A percentile compares a stretch with the other conserved stretches of the same genome.
These are phyloP conservation scores for Manis crassicaudata DNA, from an alignment of 2,797 vertebrate genomes.

Conservation along the genomic window DNA sequence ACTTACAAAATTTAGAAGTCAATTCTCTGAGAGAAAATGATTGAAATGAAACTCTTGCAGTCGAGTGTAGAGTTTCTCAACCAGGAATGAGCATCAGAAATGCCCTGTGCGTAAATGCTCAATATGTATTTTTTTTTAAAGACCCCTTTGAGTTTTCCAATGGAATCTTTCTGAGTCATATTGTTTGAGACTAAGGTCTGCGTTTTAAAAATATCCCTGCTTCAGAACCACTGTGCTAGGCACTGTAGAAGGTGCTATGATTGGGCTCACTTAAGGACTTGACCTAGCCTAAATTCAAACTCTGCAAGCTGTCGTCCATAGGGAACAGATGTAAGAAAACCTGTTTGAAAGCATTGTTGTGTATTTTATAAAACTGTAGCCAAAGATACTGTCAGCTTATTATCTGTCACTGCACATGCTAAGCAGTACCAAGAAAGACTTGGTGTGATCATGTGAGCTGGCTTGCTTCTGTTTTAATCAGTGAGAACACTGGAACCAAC, in stretches of 20 bases:
- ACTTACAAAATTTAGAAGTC: slow-evolving; percentile 9
- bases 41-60: neutral
- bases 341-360: neutral
- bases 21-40: neutral
- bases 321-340: neutral
- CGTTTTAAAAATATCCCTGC: neutral
- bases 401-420: neutral
- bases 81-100: neutral
- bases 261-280: neutral
- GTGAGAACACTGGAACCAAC: neutral
- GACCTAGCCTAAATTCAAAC: slow-evolving; percentile 31
- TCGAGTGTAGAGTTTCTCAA: neutral
- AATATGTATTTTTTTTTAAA: neutral
- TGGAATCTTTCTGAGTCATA: neutral
- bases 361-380: neutral
- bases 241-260: neutral
- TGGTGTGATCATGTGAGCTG: neutral
- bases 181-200: neutral
- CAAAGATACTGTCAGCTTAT: slow-evolving; percentile 5
- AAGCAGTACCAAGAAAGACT: neutral
- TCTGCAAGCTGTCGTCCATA: neutral
- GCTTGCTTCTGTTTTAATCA: slow-evolving; percentile 11
- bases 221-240: neutral
- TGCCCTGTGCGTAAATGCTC: neutral
- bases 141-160: neutral